A percentile compares a stretch with the other conserved stretches of the same genome.
These are phyloP conservation scores for Ispidina lecontei DNA, from an alignment of 2,797 vertebrate species.

Conservation along the genomic window DNA sequence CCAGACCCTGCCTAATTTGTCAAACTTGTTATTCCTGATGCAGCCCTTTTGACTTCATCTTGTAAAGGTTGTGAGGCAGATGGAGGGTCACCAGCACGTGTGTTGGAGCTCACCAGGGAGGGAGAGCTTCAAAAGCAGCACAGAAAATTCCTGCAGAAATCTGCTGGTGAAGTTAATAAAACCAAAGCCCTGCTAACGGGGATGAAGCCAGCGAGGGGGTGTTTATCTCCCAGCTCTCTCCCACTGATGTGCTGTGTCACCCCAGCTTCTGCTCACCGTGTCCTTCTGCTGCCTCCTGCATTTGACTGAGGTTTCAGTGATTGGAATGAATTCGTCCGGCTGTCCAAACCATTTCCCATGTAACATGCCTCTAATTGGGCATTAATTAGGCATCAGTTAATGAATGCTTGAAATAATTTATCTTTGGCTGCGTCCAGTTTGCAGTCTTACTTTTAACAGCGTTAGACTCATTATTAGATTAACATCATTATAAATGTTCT, in stretches of 20 bases:
- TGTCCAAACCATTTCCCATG: constrained; percentile 77
- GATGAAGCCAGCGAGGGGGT: constrained; percentile 3
- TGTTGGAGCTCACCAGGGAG: neutral
- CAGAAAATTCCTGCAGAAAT: neutral
- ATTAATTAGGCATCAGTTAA: constrained; percentile 86
- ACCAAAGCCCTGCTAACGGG: neutral
- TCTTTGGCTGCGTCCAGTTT: constrained; percentile 80
- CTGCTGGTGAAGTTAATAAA: neutral
- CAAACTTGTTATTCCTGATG: neutral
- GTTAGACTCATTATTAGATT: constrained; percentile 74
- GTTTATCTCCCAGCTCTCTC: constrained; percentile 14
- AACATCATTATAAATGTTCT: constrained; percentile 76
- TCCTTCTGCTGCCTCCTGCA: constrained; percentile 22
- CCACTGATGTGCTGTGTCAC: neutral
- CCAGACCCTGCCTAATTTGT: neutral
- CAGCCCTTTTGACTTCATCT: constrained; percentile 9
- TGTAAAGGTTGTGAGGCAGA: constrained; percentile 26
- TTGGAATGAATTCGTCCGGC: constrained; percentile 55
- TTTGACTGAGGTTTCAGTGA: constrained; percentile 35
- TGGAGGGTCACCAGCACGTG: neutral
- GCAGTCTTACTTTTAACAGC: constrained; percentile 75
- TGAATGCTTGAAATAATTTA: constrained; percentile 84
- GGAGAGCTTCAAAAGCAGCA: constrained; percentile 33
- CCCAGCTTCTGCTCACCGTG: neutral
- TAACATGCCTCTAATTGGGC: constrained; percentile 80